Evolutionary conservation across 2,113 vertebrate species (phyloP), one percentile per base, ranked within the genome.

Genomic region (Neolamprologus fasciatus): DNA sequence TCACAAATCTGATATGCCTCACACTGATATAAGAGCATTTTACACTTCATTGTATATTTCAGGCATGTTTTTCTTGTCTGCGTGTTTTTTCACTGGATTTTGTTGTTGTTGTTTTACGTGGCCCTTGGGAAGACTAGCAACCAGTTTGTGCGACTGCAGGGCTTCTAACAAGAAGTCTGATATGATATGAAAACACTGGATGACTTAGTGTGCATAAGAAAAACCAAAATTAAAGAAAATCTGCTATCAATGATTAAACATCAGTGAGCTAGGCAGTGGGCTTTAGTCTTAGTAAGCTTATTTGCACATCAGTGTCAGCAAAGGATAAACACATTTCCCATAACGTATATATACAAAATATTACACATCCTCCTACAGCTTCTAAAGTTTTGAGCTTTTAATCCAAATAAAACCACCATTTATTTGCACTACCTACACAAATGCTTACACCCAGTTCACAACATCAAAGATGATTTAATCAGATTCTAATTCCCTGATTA

Each of bases 1-100:
- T 68, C 35, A 68, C n/a, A 45, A 26, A 42, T 71, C n/a, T 26
- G 0, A 71, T 2, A 71, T 42, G 12, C 12, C 37, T 45, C 37
- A 73, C 4, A 4, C 35, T 37, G 7, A 68, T 14, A 9, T 26
- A 7, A 17, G 1, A 73, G 5, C 3, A 73, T 10, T 42, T 23
- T 26, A 71, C n/a, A 13, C 0, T 40, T n/a, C 0, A 0, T 73
- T 17, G 21, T 45, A 6, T 73, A 17, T 73, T 73, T 73, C 21
- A 26, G 68, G 8, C 21, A 73, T 45, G 40, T 73, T 73, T 73
- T 73, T 26, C 40, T 45, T 45, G 37, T 45, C 66, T 71, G 35
- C 5, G 0, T 1, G 63, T 42, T 21, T 71, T 45, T 73, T 26
- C 40, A 45, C 5, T 42, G 13, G 37, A 71, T 71, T 71, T 4